These are phyloP conservation scores for Sorex maritimensis DNA, from an alignment of 2,797 vertebrate species.

Conservation along the genomic window DNA sequence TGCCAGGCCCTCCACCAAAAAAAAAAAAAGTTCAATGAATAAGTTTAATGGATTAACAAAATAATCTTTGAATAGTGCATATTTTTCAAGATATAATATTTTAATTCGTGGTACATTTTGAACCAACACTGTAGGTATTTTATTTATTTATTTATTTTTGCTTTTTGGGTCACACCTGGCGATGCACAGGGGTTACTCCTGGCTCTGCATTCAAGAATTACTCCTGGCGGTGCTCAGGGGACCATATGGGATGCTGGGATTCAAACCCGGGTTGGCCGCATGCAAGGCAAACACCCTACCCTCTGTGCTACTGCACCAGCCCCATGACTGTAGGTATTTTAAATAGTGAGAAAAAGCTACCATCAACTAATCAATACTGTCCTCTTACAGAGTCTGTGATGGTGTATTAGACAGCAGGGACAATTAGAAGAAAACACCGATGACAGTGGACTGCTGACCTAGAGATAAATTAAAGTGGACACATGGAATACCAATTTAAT, in stretches of 20 bases:
- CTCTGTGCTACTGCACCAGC: too few relatives aligned
- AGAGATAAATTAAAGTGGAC: not conserved
- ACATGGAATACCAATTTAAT: not conserved
- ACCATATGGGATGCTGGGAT: too few relatives aligned
- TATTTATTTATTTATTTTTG: not conserved
- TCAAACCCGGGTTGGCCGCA: too few relatives aligned
- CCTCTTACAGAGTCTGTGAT: not conserved
- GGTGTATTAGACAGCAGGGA: not conserved
- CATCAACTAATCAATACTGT: not conserved
- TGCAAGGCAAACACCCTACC: too few relatives aligned
- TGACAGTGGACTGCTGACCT: not conserved
- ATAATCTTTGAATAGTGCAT: not conserved
- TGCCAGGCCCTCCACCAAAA: too few relatives aligned
- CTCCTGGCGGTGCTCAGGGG: too few relatives aligned
- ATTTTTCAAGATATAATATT: slow-evolving; percentile 5
- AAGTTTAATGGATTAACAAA: not conserved
- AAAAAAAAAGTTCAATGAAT: not conserved
- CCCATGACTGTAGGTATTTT: not conserved
- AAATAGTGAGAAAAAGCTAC: not conserved
- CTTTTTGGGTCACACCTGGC: too few relatives aligned
- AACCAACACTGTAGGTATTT: not conserved
- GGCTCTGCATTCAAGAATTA: too few relatives aligned
- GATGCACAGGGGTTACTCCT: too few relatives aligned
- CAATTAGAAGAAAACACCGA: not conserved
- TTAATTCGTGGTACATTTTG: slow-evolving; percentile 2